phyloP scores from a whole-genome alignment of 1,140 invertebrate species.

The Gonioctena quinquepunctata region DNA sequence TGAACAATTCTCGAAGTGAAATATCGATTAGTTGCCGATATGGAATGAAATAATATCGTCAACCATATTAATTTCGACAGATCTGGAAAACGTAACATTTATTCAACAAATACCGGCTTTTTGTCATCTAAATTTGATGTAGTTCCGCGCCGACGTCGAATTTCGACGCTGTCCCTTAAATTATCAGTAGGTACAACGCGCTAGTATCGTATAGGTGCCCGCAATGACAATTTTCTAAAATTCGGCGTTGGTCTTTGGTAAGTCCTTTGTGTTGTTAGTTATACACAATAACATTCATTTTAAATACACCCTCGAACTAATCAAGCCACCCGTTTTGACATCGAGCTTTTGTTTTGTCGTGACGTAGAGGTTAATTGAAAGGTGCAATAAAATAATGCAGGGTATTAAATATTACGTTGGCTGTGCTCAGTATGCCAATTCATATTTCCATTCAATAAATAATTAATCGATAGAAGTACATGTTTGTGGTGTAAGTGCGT shows the following conservation, averaged over 20 bases:
- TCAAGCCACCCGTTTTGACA: not conserved
- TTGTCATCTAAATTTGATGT: constrained; percentile 56
- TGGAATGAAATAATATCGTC: no score
- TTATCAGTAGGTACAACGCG: constrained; percentile 56
- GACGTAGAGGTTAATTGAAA: constrained; percentile 4
- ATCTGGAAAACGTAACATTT: constrained; percentile 35
- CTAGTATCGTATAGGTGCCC: constrained; percentile 55
- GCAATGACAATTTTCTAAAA: constrained; percentile 54
- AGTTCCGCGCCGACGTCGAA: constrained; percentile 52
- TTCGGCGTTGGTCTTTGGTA: constrained; percentile 52
- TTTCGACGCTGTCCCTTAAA: constrained; percentile 53
- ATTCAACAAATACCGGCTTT: constrained; percentile 55
- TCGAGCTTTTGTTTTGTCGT: not conserved
- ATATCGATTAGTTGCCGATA: no score
- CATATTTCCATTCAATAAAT: constrained; percentile 1
- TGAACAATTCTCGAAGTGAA: no score
- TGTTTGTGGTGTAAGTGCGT: not conserved
- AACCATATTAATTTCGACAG: not conserved
- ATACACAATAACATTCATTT: not conserved
- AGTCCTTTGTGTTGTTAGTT: constrained; percentile 31
- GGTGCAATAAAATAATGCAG: not conserved
- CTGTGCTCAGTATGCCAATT: constrained; percentile 1
- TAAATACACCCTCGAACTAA: not conserved
- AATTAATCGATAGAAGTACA: not conserved
- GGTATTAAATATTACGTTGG: not conserved